These are phyloP conservation scores for Stramonita haemastoma DNA, from an alignment of 2,888 invertebrate genomes.

Conservation along the genomic window DNA sequence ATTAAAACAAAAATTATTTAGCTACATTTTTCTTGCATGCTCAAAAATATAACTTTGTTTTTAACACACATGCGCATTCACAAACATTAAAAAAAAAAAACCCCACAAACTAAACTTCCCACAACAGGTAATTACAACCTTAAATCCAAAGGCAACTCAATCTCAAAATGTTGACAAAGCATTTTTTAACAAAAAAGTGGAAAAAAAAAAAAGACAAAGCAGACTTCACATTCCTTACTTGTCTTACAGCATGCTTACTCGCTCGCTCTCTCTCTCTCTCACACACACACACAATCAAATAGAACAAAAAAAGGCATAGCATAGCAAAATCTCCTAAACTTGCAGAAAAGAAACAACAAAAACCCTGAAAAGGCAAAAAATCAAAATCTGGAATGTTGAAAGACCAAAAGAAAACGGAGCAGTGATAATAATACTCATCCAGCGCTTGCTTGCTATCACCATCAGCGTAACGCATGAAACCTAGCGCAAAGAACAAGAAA, in stretches of 20 bases:
- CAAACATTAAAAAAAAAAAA: neutral
- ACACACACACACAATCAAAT: neutral
- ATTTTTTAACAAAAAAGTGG: neutral
- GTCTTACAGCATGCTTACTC: no score
- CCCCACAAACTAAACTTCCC: neutral
- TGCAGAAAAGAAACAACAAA: neutral
- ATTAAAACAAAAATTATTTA: no score
- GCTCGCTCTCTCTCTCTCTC: no score
- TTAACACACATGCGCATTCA: neutral
- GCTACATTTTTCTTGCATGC: no score
- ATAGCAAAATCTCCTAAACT: neutral
- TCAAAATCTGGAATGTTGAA: slow-evolving; percentile 11
- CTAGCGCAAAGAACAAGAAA: no score
- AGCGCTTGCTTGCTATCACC: neutral
- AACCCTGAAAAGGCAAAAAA: neutral
- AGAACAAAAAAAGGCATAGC: neutral
- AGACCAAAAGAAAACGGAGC: neutral
- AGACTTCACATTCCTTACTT: neutral
- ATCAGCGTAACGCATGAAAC: neutral
- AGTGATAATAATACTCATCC: neutral
- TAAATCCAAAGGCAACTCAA: neutral
- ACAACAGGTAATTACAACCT: no score
- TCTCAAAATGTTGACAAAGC: neutral
- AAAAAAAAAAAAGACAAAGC: no score
- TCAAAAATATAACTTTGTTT: no score